These are phyloP conservation scores for Ctenosaura bakeri DNA, from an alignment of 2,797 vertebrate species.

Conservation along the genomic window DNA sequence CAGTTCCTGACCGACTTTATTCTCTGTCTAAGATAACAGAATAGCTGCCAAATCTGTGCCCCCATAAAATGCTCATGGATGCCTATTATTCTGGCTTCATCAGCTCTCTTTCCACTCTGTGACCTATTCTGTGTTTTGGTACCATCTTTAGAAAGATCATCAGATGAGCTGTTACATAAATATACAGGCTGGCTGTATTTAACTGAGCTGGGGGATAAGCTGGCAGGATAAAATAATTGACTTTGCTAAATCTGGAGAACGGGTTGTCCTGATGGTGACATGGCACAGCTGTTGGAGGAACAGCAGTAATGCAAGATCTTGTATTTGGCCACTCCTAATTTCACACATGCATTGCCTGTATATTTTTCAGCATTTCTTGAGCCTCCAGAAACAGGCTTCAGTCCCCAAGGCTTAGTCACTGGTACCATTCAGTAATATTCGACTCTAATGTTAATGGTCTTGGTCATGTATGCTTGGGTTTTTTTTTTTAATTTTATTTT, in stretches of 20 bases:
- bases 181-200: neutral
- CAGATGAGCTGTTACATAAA: conserved; percentile 23
- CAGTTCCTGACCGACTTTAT: neutral
- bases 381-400: neutral
- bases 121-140: neutral
- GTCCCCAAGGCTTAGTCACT: neutral
- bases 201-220: conserved; percentile 18
- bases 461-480: too few species aligned
- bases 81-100: neutral
- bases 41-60: neutral
- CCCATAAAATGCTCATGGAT: neutral
- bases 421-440: neutral
- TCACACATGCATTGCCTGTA: too few species aligned
- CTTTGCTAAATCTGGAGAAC: conserved; percentile 14
- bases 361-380: neutral
- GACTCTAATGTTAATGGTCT: too few species aligned
- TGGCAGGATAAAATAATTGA: conserved; percentile 19
- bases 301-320: neutral
- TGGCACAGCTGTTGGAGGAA: conserved; percentile 1
- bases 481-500: too few species aligned
- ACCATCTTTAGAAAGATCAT: neutral
- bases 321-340: neutral
- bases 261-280: neutral
- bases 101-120: too few species aligned
- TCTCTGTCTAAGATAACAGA: neutral